Percentiles rank a stretch among this genome's conserved stretches.
These are phyloP conservation scores for Drosophila nigricruria DNA, from an alignment of 2,888 invertebrate genomes.

Conservation along the genomic window DNA sequence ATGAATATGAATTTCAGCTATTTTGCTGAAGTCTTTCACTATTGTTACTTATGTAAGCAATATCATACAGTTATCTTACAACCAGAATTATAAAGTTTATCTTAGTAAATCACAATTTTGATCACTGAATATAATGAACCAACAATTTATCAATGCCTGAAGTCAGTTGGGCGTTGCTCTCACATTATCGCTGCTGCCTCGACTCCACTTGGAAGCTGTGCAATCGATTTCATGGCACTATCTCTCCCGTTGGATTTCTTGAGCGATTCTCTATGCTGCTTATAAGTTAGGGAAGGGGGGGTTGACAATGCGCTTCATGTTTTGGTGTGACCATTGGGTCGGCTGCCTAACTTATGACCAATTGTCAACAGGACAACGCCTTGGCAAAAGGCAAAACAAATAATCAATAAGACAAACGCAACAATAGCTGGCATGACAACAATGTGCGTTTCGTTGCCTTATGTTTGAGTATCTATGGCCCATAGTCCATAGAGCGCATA, in stretches of 20 bases:
- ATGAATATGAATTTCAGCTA: too few species aligned
- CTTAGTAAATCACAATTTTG: neutral
- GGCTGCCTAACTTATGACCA: constrained; percentile 60
- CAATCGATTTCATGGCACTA: constrained; percentile 60
- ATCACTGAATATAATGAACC: constrained; percentile 4
- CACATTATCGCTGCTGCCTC: constrained; percentile 62
- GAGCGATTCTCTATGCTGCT: constrained; percentile 36
- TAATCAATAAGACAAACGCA: constrained; percentile 64
- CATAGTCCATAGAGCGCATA: constrained; percentile 9
- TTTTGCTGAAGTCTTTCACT: too few species aligned
- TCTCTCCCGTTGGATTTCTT: constrained; percentile 25
- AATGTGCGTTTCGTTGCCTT: constrained; percentile 67
- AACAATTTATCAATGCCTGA: constrained; percentile 56
- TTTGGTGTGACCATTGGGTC: constrained; percentile 50
- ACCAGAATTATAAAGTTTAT: too few species aligned
- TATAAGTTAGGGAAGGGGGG: constrained; percentile 51
- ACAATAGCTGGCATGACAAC: constrained; percentile 51
- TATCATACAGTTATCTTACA: too few species aligned
- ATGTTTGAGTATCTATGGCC: constrained; percentile 44
- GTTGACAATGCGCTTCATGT: constrained; percentile 70
- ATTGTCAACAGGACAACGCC: constrained; percentile 69
- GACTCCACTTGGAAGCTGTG: constrained; percentile 33
- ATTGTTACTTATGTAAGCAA: too few species aligned
- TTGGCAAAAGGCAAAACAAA: constrained; percentile 70
- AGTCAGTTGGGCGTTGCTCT: constrained; percentile 57